Evolutionary conservation across 2,888 invertebrate genomes (phyloP), one percentile per base, ranked within the genome.

Genomic region (Drosophila barbarae): DNA sequence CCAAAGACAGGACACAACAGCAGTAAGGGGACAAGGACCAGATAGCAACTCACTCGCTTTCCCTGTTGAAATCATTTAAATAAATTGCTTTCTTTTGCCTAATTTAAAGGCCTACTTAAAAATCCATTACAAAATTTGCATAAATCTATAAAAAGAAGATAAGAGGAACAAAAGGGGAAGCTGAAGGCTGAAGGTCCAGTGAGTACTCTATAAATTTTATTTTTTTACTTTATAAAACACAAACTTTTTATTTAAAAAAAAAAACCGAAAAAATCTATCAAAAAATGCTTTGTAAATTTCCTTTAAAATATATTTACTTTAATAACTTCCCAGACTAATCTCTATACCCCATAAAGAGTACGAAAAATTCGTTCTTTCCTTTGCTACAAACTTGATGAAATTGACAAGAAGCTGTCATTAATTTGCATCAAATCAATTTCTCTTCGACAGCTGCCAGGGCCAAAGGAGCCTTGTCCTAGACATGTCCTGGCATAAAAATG

Each of bases 51-150:
- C 46, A 30, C 50, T 69, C 51, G 34, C 47, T 68, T 63, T 63
- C 69, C 56, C 47, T 69, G 75, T 66, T 70, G 70, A 66, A 83
- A 71, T 77, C 78, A 71, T 77, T 59, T 61, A 71, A 85, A 82
- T 73, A 84, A 83, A 85, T 85, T 83, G 76, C 67, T 71, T 83
- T 83, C 64, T 71, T 73, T 84, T 69, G 68, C 73, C 73, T 71
- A 76, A 84, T 84, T 86, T 82, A 73, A 79, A 78, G 75, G 76
- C 72, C 84, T 85, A 80, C 86, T 85, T 84, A 85, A 85, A 85
- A 85, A 80, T 84, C 86, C 85, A 86, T 85, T 85, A 86, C 65
- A 80, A 83, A 85, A 86, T 86, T 85, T 80, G 73, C 86, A 85
- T 84, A 76, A 74, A 85, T 82, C 76, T 74, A 64, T 69, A 61